phyloP scores from a whole-genome alignment of 2,888 invertebrate species.

The Trimorus sp. region DNA sequence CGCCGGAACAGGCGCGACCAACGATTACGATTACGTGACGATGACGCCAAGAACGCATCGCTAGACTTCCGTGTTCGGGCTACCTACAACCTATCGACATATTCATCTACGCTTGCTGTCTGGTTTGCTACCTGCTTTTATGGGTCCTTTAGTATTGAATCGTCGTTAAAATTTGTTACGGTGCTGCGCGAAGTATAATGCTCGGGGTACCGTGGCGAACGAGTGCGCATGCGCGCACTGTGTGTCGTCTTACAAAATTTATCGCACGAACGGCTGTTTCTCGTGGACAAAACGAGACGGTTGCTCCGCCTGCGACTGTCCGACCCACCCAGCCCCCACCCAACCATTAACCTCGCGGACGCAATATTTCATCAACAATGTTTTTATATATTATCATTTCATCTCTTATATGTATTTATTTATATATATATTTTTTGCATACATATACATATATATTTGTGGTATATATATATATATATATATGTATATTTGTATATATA shows the following conservation, averaged over 20 bases:
- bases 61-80: slow-evolving; percentile 59
- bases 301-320: too few relatives aligned
- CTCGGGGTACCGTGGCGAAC: slow-evolving; percentile 64
- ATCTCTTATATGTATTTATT: slow-evolving; percentile 68
- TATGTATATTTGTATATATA: slow-evolving; percentile 65
- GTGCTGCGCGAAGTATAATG: slow-evolving; percentile 42
- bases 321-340: slow-evolving; percentile 52
- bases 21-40: slow-evolving; percentile 56
- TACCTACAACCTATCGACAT: slow-evolving; percentile 58
- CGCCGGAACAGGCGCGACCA: slow-evolving; percentile 13
- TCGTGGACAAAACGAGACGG: slow-evolving; percentile 72
- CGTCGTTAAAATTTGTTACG: slow-evolving; percentile 46
- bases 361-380: slow-evolving; percentile 76
- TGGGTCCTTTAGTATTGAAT: too few relatives aligned
- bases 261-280: slow-evolving; percentile 40
- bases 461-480: slow-evolving; percentile 66
- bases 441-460: slow-evolving; percentile 66
- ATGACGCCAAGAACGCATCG: slow-evolving; percentile 53
- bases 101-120: slow-evolving; percentile 36
- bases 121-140: slow-evolving; percentile 15
- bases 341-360: slow-evolving; percentile 66
- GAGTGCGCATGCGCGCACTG: slow-evolving; percentile 20
- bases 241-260: slow-evolving; percentile 35
- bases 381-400: slow-evolving; percentile 78
- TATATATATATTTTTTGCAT: slow-evolving; percentile 64